phyloP scores from a whole-genome alignment of 2,888 invertebrate genomes.

The Capitulum mitella region DNA sequence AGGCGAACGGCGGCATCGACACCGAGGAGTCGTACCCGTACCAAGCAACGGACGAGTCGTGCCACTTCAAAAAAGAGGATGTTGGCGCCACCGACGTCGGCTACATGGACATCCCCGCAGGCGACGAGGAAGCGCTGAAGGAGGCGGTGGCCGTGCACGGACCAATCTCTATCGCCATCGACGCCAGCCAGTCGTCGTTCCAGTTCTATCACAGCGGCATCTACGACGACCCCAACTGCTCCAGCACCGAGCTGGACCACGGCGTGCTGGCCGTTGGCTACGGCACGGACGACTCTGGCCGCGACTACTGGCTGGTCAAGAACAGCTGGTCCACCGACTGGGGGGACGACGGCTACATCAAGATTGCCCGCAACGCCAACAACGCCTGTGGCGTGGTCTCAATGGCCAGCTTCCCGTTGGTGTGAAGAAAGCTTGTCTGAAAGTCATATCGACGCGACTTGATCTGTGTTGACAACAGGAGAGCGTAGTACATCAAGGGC shows the following conservation, averaged over 20 bases:
- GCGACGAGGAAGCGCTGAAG: slow-evolving; percentile 64
- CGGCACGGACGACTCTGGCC: slow-evolving; percentile 49
- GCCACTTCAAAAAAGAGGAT: slow-evolving; percentile 45
- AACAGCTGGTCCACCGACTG: slow-evolving; percentile 76
- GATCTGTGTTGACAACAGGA: too few species aligned
- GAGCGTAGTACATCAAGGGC: too few species aligned
- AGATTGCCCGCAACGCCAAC: slow-evolving; percentile 72
- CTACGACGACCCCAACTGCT: slow-evolving; percentile 62
- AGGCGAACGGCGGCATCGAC: neutral
- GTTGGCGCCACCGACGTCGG: slow-evolving; percentile 66
- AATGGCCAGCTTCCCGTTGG: too few species aligned
- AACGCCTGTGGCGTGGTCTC: slow-evolving; percentile 88
- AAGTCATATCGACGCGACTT: too few species aligned
- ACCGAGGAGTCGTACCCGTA: slow-evolving; percentile 62
- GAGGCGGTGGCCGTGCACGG: slow-evolving; percentile 74
- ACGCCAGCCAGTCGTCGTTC: slow-evolving; percentile 75
- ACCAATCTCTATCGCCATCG: slow-evolving; percentile 80
- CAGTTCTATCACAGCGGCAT: slow-evolving; percentile 59
- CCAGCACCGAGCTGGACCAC: slow-evolving; percentile 65
- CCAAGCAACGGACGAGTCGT: slow-evolving; percentile 52
- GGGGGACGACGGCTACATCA: slow-evolving; percentile 79
- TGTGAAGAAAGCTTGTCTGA: too few species aligned
- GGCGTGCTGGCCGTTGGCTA: slow-evolving; percentile 78
- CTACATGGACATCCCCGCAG: slow-evolving; percentile 64
- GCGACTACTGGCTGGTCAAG: slow-evolving; percentile 80